These are phyloP conservation scores for Rhinopomastus cyanomelas DNA, from an alignment of 2,113 vertebrate species.

Conservation along the genomic window DNA sequence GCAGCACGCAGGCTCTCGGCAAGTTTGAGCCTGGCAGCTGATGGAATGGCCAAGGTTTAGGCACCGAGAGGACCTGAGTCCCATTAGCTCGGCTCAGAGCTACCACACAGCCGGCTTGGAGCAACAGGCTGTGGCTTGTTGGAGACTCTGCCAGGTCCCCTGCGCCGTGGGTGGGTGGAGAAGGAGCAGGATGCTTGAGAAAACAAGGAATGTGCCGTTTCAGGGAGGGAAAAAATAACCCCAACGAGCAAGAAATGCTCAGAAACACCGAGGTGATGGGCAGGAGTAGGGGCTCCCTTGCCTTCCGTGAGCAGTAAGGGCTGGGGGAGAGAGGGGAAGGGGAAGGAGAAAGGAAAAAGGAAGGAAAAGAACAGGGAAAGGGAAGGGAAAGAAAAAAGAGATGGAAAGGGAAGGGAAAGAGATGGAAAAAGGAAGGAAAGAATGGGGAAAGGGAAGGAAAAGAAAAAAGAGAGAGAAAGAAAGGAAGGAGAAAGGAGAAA, in stretches of 20 bases:
- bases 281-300: neutral
- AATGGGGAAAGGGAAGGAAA: neutral
- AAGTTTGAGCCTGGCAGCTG: conserved; percentile 1
- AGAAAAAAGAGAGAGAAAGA: neutral
- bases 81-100: neutral
- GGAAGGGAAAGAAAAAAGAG: neutral
- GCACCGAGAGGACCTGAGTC: neutral
- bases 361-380: neutral
- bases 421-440: neutral
- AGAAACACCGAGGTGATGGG: neutral
- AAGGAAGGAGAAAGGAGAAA: neutral
- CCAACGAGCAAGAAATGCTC: neutral
- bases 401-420: neutral
- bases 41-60: neutral
- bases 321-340: neutral
- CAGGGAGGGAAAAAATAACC: neutral
- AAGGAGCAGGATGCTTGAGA: neutral
- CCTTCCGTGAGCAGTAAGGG: neutral
- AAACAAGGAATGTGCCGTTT: neutral
- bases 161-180: fast-evolving
- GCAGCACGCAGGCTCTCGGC: neutral
- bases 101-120: neutral
- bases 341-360: neutral
- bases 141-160: neutral
- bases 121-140: neutral